These are phyloP conservation scores for Macropodus opercularis DNA, from an alignment of 2,797 vertebrate species.

Conservation along the genomic window DNA sequence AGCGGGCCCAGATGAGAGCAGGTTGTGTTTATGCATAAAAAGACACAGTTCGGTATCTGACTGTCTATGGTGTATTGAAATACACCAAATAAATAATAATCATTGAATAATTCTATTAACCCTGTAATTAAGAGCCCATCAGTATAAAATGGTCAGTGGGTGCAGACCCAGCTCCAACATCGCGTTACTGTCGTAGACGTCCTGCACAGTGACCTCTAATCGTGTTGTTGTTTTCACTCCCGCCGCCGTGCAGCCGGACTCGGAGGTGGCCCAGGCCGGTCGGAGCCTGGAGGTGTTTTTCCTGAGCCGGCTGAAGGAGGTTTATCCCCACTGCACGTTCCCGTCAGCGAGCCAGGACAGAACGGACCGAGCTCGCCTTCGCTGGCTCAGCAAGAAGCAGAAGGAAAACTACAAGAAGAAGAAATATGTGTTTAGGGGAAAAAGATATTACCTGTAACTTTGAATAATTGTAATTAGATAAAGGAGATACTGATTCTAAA, in stretches of 20 bases:
- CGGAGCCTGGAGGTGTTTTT: slow-evolving; percentile 89
- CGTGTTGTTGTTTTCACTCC: too few relatives aligned
- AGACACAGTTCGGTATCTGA: too few relatives aligned
- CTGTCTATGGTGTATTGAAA: too few relatives aligned
- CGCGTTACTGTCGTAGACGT: too few relatives aligned
- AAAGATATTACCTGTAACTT: slow-evolving; percentile 60
- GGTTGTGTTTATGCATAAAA: neutral
- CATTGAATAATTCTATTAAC: too few relatives aligned
- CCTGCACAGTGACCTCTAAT: too few relatives aligned
- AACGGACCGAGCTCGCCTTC: slow-evolving; percentile 77
- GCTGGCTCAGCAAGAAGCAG: slow-evolving; percentile 83
- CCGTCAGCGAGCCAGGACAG: slow-evolving; percentile 80
- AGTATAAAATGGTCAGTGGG: too few relatives aligned
- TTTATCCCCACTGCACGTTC: slow-evolving; percentile 87
- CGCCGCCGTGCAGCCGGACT: slow-evolving; percentile 94
- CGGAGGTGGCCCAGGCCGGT: slow-evolving; percentile 94
- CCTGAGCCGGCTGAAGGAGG: slow-evolving; percentile 85
- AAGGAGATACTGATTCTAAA: neutral
- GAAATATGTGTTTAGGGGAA: slow-evolving; percentile 78
- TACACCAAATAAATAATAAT: too few relatives aligned
- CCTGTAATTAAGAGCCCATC: too few relatives aligned
- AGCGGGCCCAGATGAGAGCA: slow-evolving; percentile 3
- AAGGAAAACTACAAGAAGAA: slow-evolving; percentile 86
- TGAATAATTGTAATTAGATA: too few relatives aligned
- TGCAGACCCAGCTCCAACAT: too few relatives aligned